Evolutionary conservation across 2,797 vertebrate species (phyloP).

Genomic region (Clangula hyemalis): DNA sequence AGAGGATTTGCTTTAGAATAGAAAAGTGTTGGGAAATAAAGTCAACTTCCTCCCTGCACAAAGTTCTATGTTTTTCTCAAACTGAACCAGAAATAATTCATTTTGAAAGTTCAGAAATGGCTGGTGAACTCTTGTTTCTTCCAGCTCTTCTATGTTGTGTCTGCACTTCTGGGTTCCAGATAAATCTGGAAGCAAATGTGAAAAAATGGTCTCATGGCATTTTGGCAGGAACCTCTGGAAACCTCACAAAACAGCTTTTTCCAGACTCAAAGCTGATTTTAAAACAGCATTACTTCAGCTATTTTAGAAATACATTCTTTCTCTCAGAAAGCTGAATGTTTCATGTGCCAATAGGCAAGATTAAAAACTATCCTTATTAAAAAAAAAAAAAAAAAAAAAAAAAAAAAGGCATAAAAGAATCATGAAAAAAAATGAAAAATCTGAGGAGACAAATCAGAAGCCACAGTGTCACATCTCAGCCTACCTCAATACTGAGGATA

Average conservation of each 20-base stretch:
- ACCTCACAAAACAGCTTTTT: slow-evolving; percentile 56
- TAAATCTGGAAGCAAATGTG: slow-evolving; percentile 61
- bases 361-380: neutral
- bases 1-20: slow-evolving; percentile 36
- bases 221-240: slow-evolving; percentile 60
- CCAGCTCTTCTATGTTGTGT: slow-evolving; percentile 46
- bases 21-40: slow-evolving; percentile 55
- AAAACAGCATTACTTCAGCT: slow-evolving; percentile 13
- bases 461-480: neutral
- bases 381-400: too few species aligned
- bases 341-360: neutral
- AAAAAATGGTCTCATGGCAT: slow-evolving; percentile 48
- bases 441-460: neutral
- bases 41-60: neutral
- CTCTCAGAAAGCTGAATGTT: neutral
- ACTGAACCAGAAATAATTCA: slow-evolving; percentile 38
- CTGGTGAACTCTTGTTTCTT: slow-evolving; percentile 59
- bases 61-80: slow-evolving; percentile 22
- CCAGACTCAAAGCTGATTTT: slow-evolving; percentile 40
- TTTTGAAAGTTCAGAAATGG: slow-evolving; percentile 48
- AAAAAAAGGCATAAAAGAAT: neutral
- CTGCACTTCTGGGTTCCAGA: slow-evolving; percentile 63
- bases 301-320: slow-evolving; percentile 12
- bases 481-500: neutral
- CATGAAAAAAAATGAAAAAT: neutral